phyloP scores from a whole-genome alignment of 1,140 invertebrate species.

The Papilio machaon region DNA sequence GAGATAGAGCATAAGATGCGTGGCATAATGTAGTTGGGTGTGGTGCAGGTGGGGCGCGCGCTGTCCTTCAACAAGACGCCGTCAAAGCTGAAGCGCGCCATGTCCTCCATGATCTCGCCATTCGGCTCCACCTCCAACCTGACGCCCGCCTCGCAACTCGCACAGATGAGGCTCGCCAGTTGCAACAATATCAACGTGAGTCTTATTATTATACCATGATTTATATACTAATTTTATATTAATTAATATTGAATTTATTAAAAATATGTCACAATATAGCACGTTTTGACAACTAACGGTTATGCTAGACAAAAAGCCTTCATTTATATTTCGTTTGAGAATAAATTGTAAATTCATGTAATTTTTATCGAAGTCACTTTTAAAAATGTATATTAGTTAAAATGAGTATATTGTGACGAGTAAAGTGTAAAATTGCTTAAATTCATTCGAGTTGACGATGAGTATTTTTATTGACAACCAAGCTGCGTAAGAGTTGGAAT shows the following conservation, averaged over 20 bases:
- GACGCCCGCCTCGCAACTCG: conserved; percentile 86
- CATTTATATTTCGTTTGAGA: no score
- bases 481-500: conserved; percentile 33
- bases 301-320: no score
- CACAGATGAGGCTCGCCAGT: conserved; percentile 91
- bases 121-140: conserved; percentile 91
- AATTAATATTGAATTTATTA: not conserved
- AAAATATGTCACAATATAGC: not conserved
- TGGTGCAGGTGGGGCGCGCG: conserved; percentile 88
- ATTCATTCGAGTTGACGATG: not conserved
- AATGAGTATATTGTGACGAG: not conserved
- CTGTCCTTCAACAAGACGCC: conserved; percentile 98
- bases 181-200: conserved; percentile 93
- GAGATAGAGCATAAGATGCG: not conserved
- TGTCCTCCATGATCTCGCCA: conserved; percentile 95
- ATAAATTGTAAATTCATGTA: no score
- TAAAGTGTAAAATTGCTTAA: not conserved
- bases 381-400: not conserved
- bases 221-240: not conserved
- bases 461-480: conserved; percentile 18
- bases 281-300: not conserved
- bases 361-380: no score
- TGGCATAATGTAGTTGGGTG: not conserved
- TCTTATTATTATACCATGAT: conserved; percentile 46
- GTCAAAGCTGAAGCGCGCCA: conserved; percentile 94